Evolutionary conservation across 1,140 invertebrate species (phyloP).

Genomic region (Drosophila trapezifrons): DNA sequence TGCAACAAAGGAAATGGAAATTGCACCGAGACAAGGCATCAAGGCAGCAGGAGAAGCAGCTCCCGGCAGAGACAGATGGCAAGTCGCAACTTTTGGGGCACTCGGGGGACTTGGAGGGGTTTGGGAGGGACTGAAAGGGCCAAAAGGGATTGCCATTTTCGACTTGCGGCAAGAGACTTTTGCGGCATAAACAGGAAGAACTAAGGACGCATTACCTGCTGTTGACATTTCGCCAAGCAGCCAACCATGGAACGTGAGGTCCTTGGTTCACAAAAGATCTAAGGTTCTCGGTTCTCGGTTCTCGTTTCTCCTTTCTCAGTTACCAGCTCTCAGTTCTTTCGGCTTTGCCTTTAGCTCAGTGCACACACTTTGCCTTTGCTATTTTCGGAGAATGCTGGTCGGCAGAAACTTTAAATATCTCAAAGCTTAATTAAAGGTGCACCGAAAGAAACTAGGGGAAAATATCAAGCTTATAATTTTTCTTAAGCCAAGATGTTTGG

Average conservation of each 20-base stretch:
- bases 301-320: too few species aligned
- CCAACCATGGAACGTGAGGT: slow-evolving; percentile 62
- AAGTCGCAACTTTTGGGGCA: slow-evolving; percentile 20
- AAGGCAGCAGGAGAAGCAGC: neutral
- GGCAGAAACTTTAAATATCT: slow-evolving; percentile 20
- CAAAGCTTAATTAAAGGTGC: slow-evolving; percentile 19
- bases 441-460: neutral
- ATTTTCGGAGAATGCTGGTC: slow-evolving; percentile 26
- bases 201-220: slow-evolving; percentile 72
- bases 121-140: neutral
- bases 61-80: slow-evolving; percentile 34
- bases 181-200: slow-evolving; percentile 54
- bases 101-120: neutral
- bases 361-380: slow-evolving; percentile 15
- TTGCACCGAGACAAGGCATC: slow-evolving; percentile 42
- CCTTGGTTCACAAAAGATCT: slow-evolving; percentile 52
- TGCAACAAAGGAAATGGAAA: slow-evolving; percentile 48
- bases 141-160: slow-evolving; percentile 28
- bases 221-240: slow-evolving; percentile 68
- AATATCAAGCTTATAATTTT: too few species aligned
- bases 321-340: slow-evolving; percentile 2
- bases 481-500: neutral
- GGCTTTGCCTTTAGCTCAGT: slow-evolving; percentile 18
- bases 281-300: slow-evolving; percentile 20
- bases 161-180: slow-evolving; percentile 35